Base-by-base conservation (phyloP, 1,140 invertebrate species). In the Stenopsyche tienmushanensis region DNA sequence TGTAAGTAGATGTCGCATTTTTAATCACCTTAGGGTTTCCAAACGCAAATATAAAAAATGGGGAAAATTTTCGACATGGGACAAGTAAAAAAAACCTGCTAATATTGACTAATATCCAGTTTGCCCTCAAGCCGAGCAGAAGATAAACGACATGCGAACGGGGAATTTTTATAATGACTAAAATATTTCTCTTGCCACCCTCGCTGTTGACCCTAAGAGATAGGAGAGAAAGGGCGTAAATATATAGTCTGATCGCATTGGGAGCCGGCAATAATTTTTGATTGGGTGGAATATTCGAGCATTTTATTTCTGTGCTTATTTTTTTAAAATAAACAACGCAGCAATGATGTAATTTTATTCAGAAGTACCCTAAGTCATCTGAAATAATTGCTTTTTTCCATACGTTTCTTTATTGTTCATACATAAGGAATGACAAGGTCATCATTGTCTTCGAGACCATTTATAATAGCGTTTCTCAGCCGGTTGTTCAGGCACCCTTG, bases 91-190 rank as follows among this genome's bases (percentile, higher is more conserved):
- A 65, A 58, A 65, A 23, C 17, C 42, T 41, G 41, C 53, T 65
- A 60, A 50, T 67, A 42, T 67, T 47, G 65, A 67, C 29, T 59
- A 69, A 64, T 55, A 47, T 17, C 25, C 39, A 23, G 17, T 26
- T 54, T 41, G 21, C 34, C 47, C 50, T 65, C 62, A 54, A 65
- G 53, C 45, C 62, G 39, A 13, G 49, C 44, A 44, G 58, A 69
- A 69, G 67, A 69, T 69, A 60, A 69, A 69, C 58, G 67, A 69
- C 67, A 65, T 65, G 63, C 39, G 62, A 63, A 69, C 57, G 53
- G 58, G 62, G 67, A 60, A 69, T 69, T 69, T 69, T 62, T 69
- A 62, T 69, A 69, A 69, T 65, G 67, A 64, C 44, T 54, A 67
- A 67, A 67, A 67, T 67, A 64, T 63, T 67, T 67, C 59, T 39